Base-by-base conservation (phyloP, 2,888 invertebrate species). In the Meiosimyza platycephala region DNA sequence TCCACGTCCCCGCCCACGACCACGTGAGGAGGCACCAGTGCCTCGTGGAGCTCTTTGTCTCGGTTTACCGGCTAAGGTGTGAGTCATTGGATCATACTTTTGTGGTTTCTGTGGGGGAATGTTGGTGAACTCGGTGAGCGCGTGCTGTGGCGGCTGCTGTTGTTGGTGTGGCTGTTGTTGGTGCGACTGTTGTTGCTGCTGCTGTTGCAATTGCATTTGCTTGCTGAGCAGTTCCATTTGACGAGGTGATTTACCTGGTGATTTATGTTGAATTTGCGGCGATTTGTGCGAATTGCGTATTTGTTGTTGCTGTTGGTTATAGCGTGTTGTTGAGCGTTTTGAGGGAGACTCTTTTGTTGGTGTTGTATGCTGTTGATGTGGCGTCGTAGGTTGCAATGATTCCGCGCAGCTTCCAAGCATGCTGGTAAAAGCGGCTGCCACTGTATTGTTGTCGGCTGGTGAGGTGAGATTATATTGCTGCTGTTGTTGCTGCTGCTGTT, bases 161-260 rank as follows among this genome's bases (percentile, higher is more conserved):
- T 28, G 28, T 70, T 78, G 74, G 22, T 64, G 78, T 47, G 72
- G 75, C 28, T 28, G 77, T 9, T 74, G 74, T 13, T 16, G 78
- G 9, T 72, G 76, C 16, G 28, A 78, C 16, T 52, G 79, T 62
- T 22, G 76, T 65, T 74, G 74, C 51, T 64, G 79, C 28, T 33
- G 87, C 83, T 16, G 86, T 82, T 78, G 80, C 59, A 79, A 78
- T 64, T 73, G 80, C 70, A 80, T 76, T 72, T 83, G 82, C 67
- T 83, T 83, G 66, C 76, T 81, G 28, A 84, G 78, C 63, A 81
- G 74, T 64, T 91, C 91, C 78, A 86, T 87, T 80, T 91, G 91
- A 76, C 90, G 89, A 0, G 93, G 93, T 1, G 93, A 93, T 82
- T 92, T 92, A 16, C 90, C 91, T 1, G 91, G 91, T 16, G 91